These are phyloP conservation scores for Oceanites oceanicus DNA, from an alignment of 2,113 vertebrate species.

Conservation along the genomic window DNA sequence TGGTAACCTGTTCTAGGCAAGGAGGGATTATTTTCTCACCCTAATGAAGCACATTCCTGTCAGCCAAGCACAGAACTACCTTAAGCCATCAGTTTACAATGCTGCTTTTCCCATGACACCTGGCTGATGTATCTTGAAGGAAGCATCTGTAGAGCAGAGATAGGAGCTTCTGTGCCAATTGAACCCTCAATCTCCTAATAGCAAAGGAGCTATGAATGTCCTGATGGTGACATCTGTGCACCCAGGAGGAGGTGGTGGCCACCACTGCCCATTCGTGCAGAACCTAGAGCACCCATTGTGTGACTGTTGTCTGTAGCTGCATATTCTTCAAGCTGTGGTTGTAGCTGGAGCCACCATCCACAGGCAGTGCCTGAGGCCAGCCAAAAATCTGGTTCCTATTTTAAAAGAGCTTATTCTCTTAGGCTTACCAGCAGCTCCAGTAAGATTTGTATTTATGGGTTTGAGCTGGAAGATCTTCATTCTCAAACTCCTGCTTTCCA, in stretches of 20 bases:
- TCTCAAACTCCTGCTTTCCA: background rate
- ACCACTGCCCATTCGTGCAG: background rate
- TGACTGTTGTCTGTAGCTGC: background rate
- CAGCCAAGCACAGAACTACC: background rate
- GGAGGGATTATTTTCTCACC: background rate
- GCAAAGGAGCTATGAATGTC: background rate
- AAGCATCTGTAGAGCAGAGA: background rate
- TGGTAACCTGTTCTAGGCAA: background rate
- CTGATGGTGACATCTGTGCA: background rate
- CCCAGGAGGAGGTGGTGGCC: background rate
- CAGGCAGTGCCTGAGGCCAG: background rate
- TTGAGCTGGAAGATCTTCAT: background rate
- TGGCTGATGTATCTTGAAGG: background rate
- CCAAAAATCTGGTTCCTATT: background rate
- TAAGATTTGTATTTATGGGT: background rate
- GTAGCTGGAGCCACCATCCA: background rate
- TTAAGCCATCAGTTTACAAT: background rate
- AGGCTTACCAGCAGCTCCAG: background rate
- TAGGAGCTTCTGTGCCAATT: background rate
- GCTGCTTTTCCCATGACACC: background rate
- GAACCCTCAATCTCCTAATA: background rate
- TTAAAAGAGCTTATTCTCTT: background rate
- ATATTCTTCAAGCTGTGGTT: background rate
- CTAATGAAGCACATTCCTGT: background rate
- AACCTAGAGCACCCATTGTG: background rate